Conservation (phyloP, 92 coral and sea anemone genomes). For the Actinostola sp. region DNA sequence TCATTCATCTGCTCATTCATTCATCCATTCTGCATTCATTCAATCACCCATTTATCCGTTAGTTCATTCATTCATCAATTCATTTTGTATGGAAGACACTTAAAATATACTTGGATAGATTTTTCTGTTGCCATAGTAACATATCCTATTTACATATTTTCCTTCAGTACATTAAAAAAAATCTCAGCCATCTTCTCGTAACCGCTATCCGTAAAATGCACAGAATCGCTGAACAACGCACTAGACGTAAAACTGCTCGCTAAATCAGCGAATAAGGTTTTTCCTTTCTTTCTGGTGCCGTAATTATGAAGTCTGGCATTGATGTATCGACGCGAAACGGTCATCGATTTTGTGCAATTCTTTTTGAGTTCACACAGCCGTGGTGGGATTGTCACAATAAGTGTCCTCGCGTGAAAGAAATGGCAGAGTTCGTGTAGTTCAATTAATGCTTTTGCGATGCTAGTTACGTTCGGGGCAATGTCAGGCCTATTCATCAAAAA, state of each 20-base stretch:
- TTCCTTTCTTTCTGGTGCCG: not conserved
- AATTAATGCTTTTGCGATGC: not conserved
- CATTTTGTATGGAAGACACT: too few species aligned
- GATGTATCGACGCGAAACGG: not conserved
- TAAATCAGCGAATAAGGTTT: not conserved
- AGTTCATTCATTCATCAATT: too few species aligned
- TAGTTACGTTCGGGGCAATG: slow-evolving; percentile 7
- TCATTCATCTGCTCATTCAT: too few species aligned
- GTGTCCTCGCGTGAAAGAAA: slow-evolving; percentile 3
- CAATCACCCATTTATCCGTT: too few species aligned
- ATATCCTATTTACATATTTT: too few species aligned
- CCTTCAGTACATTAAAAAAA: slow-evolving; percentile 2
- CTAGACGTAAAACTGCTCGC: not conserved
- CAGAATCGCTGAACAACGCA: not conserved
- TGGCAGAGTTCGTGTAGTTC: slow-evolving; percentile 18
- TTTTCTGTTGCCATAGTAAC: too few species aligned
- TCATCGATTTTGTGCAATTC: not conserved
- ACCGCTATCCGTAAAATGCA: slow-evolving; percentile 17
- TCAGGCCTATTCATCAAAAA: not conserved
- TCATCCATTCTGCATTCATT: too few species aligned
- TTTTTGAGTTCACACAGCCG: slow-evolving; percentile 8
- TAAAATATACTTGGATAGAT: too few species aligned
- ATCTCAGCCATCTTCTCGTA: slow-evolving; percentile 18
- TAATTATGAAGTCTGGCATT: not conserved
- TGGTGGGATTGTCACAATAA: slow-evolving; percentile 12